Base-by-base conservation (phyloP, 2,888 invertebrate genomes). In the Aquatica leii region DNA sequence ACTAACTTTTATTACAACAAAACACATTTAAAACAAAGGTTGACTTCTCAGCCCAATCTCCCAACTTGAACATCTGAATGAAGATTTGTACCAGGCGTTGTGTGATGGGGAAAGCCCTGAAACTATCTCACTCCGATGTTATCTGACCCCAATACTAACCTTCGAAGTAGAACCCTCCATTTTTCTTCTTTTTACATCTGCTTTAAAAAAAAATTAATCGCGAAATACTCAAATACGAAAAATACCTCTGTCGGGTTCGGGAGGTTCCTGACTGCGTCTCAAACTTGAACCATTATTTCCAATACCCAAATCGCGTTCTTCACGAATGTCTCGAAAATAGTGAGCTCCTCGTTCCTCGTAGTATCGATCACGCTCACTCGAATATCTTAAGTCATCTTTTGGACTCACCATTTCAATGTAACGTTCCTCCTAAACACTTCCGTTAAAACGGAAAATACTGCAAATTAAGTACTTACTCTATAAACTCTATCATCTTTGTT, bases 151-250 rank as follows among this genome's bases (percentile, higher is more conserved):
- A 84, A 89, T 90, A 90, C 90, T 89, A 88, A 93, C 93, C 92
- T 93, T 94, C 86, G 90, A 87, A 81, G 87, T 87, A 77, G 87
- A 84, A 82, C 84, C 86, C 82, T 94, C 94, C 84, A 93, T 81
- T 88, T 93, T 94, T 84, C 93, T 90, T 83, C 94, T 87, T 85
- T 94, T 94, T 76, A 88, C 85, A 83, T 93, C 94, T 90, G 84
- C 17, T 76, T 82, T 71, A 69, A 69, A 37, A 37, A 37, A 37
- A 37, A n/a, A n/a, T 12, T 37, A 37, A 37, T 11, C 11, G 12
- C 37, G 11, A n/a, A n/a, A n/a, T n/a, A n/a, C n/a, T 37, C 9
- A 9, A 37, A 61, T 31, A 21, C 20, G 12, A 24, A 24, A 41
- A n/a, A 31, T 46, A 88, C 89, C 88, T 88, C 88, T 85, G 75